These are phyloP conservation scores for Agonopterix alstromeriana DNA, from an alignment of 2,888 invertebrate species.

Conservation along the genomic window DNA sequence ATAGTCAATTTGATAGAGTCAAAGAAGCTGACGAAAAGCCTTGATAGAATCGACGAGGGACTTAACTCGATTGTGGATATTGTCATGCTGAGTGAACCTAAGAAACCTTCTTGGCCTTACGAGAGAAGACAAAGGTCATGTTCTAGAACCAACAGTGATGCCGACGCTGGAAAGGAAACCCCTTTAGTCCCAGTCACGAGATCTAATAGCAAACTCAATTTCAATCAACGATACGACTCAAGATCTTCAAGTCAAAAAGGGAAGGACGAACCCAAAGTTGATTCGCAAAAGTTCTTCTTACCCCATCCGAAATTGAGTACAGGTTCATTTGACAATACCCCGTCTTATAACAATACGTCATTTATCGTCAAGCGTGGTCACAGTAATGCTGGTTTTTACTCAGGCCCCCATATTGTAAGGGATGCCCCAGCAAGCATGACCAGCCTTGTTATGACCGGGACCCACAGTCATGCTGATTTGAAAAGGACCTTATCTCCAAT, in stretches of 20 bases:
- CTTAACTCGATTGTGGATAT: constrained; percentile 84
- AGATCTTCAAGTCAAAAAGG: constrained; percentile 36
- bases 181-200: constrained; percentile 52
- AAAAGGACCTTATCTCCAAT: constrained; percentile 61
- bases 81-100: constrained; percentile 78
- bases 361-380: constrained; percentile 80
- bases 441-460: constrained; percentile 59
- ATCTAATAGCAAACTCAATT: constrained; percentile 39
- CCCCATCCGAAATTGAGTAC: constrained; percentile 50
- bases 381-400: constrained; percentile 80
- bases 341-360: constrained; percentile 63
- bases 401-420: constrained; percentile 71
- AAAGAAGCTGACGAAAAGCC: constrained; percentile 82
- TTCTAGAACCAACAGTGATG: constrained; percentile 58
- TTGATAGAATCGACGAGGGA: constrained; percentile 86
- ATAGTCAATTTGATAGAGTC: constrained; percentile 76
- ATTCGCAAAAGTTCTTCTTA: constrained; percentile 53
- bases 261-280: constrained; percentile 38
- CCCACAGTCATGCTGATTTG: constrained; percentile 62
- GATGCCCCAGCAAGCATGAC: constrained; percentile 70
- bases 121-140: constrained; percentile 58
- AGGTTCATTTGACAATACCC: constrained; percentile 41
- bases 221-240: constrained; percentile 38
- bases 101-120: constrained; percentile 56
- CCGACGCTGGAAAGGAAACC: constrained; percentile 49